Evolutionary conservation across 1,140 invertebrate genomes (phyloP), one percentile per base, ranked within the genome.

Genomic region (Homalodisca vitripennis): DNA sequence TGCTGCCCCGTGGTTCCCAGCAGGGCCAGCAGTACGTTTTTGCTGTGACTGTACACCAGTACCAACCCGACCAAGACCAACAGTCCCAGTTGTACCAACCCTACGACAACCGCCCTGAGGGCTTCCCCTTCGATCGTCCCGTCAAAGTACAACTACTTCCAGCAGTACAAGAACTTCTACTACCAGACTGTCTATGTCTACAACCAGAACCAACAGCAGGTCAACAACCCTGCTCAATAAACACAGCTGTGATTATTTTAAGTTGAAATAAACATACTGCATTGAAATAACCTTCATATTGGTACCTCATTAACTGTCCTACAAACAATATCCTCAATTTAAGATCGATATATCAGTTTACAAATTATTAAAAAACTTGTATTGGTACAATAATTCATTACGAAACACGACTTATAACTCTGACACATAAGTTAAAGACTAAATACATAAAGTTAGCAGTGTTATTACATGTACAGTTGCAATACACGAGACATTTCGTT

Each of bases 1-100:
- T 86, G 0, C 77, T 90, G 17, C 87, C 88, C 34, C 87, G 78
- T 66, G 87, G 88, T 73, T 82, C 77, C 67, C 78, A 80, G 31
- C 82, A 83, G 55, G 88, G 87, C 74, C 83, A 88, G 79, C 78
- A 83, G 12, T 84, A 85, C 76, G 79, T 85, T 69, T 69, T 89
- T 0, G 86, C 85, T 73, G 82, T 87, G 14, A 78, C 83, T 27
- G 80, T 89, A 0, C 82, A 80, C n/a, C 27, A 69, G 27, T 22
- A 32, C 71, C 84, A 85, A 12, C 53, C 46, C 22, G 17, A 30
- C 29, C 31, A 66, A 6, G 47, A 46, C 1, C 41, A 69, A 17
- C 29, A 46, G 48, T 65, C 26, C 48, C 34, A 67, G 32, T 31
- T 55, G 20, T 69, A 72, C 66, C 63, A 70, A 29, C 31, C 64